These are phyloP conservation scores for Ctena decussata DNA, from an alignment of 2,888 invertebrate species.

Conservation along the genomic window DNA sequence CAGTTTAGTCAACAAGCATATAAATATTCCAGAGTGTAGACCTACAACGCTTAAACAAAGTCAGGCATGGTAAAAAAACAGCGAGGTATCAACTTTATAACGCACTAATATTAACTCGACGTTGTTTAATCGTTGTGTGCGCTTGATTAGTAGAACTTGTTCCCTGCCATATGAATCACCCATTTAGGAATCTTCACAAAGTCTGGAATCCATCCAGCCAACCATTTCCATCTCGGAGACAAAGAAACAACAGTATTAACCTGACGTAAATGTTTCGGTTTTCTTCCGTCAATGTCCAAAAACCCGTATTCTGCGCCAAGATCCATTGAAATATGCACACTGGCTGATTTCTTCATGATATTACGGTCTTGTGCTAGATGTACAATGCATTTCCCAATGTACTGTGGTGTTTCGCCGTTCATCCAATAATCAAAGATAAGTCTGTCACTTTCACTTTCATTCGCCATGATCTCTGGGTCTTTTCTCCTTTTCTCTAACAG, in stretches of 20 bases:
- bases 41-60: too few species aligned
- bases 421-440: slow-evolving; percentile 8
- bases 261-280: slow-evolving; percentile 33
- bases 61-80: too few species aligned
- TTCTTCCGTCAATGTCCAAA: slow-evolving; percentile 85
- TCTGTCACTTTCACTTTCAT: not conserved
- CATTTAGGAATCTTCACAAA: slow-evolving; percentile 51
- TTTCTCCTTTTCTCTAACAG: not conserved
- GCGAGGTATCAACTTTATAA: too few species aligned
- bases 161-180: slow-evolving; percentile 38
- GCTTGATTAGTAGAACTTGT: slow-evolving; percentile 27
- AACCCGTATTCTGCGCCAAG: slow-evolving; percentile 86
- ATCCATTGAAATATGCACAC: slow-evolving; percentile 84
- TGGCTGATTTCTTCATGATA: slow-evolving; percentile 84
- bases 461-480: not conserved
- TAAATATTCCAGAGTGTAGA: too few species aligned
- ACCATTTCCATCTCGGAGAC: slow-evolving; percentile 27
- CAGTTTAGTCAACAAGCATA: too few species aligned
- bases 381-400: slow-evolving; percentile 76
- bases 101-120: too few species aligned
- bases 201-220: slow-evolving; percentile 24
- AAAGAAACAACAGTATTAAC: slow-evolving; percentile 36
- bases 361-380: slow-evolving; percentile 72
- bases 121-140: too few species aligned
- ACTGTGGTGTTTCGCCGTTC: slow-evolving; percentile 75